Percentiles rank a stretch among this genome's conserved stretches.
Evolutionary conservation across 2,797 vertebrate species (phyloP).

Genomic region (Platalea minor): DNA sequence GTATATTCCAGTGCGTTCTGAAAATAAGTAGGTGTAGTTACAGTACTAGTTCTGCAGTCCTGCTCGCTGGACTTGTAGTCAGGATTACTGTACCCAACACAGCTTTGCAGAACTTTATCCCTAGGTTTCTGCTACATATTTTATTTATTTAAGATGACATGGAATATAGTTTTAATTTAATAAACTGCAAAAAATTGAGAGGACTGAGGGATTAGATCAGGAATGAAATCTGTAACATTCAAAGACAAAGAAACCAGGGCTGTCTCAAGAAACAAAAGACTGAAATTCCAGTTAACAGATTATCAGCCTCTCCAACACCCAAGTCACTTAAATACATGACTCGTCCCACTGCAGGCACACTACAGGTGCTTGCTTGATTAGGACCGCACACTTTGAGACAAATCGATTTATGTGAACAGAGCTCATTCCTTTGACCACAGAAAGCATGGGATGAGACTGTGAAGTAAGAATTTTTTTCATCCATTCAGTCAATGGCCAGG

Average conservation of each 20-base stretch:
- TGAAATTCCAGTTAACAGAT: not conserved
- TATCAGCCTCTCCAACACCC: not conserved
- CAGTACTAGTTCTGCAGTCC: not conserved
- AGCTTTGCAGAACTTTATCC: not conserved
- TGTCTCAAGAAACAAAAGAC: not conserved
- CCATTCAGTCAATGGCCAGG: fast-evolving
- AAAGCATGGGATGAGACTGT: not conserved
- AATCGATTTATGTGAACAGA: not conserved
- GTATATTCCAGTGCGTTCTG: not conserved
- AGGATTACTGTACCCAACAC: not conserved
- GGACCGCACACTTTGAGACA: not conserved
- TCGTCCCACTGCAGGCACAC: not conserved
- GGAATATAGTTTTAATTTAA: not conserved
- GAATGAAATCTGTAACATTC: not conserved
- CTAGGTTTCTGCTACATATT: not conserved
- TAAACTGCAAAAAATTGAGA: not conserved
- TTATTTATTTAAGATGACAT: not conserved
- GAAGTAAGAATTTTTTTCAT: not conserved
- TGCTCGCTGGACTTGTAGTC: not conserved
- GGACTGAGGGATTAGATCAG: not conserved
- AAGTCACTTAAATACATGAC: not conserved
- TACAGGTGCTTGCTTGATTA: not conserved
- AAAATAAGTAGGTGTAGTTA: not conserved
- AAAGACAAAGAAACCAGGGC: not conserved
- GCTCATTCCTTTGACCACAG: not conserved